Evolutionary conservation across 1,140 invertebrate genomes (phyloP).

Genomic region (Drosophila erecta): DNA sequence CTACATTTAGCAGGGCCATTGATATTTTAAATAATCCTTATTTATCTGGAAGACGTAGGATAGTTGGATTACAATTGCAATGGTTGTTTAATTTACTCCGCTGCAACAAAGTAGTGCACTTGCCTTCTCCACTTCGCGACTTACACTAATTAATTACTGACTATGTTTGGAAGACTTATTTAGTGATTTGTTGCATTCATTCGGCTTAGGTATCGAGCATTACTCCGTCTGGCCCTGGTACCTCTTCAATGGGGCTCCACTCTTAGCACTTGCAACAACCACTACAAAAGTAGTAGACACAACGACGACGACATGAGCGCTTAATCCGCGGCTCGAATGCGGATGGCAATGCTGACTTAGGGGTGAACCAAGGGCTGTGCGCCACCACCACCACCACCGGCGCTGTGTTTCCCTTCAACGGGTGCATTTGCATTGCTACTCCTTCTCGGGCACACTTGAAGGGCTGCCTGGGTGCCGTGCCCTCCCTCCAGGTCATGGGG

Average conservation of each 20-base stretch:
- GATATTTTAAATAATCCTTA: conserved; percentile 9
- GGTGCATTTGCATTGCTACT: conserved; percentile 30
- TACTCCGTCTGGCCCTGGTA: conserved; percentile 7
- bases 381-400: conserved; percentile 26
- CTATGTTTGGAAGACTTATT: conserved; percentile 83
- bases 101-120: conserved; percentile 20
- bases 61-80: conserved; percentile 15
- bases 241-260: conserved; percentile 41
- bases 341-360: conserved; percentile 30
- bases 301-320: conserved; percentile 21
- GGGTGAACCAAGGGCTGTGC: conserved; percentile 21
- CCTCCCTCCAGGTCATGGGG: conserved; percentile 18
- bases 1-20: conserved; percentile 34
- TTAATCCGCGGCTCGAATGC: conserved; percentile 49
- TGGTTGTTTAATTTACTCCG: conserved; percentile 44
- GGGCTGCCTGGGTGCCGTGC: conserved; percentile 38
- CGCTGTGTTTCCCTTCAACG: conserved; percentile 16
- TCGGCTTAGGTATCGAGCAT: conserved; percentile 46
- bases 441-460: conserved; percentile 54
- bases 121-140: conserved; percentile 37
- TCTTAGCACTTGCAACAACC: conserved; percentile 56
- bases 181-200: conserved; percentile 83
- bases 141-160: conserved; percentile 62
- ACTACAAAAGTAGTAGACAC: conserved; percentile 52
- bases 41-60: conserved; percentile 65